Conservation (phyloP, 2,888 invertebrate species). For the Chrysomela aeneicollis region DNA sequence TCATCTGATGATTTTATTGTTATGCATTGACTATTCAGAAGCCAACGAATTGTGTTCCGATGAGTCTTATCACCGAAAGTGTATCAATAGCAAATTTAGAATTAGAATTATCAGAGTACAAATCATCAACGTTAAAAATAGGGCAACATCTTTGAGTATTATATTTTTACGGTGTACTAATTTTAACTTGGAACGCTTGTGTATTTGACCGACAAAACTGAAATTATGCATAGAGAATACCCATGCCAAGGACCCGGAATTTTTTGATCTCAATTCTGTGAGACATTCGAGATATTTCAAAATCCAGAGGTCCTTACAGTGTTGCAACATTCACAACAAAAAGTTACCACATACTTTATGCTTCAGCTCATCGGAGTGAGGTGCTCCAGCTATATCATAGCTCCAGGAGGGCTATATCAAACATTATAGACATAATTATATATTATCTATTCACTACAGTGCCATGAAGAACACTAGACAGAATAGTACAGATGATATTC, state of each 20-base stretch:
- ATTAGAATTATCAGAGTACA: slow-evolving; percentile 11
- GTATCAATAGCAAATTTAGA: slow-evolving; percentile 18
- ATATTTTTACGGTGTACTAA: slow-evolving; percentile 29
- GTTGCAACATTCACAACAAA: slow-evolving; percentile 3
- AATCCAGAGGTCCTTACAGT: slow-evolving; percentile 24
- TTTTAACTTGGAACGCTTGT: slow-evolving; percentile 30
- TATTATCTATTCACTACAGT: no score
- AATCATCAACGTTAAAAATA: slow-evolving; percentile 21
- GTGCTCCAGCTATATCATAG: no score
- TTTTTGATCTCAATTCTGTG: slow-evolving; percentile 32
- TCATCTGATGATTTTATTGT: background rate
- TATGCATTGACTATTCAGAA: background rate
- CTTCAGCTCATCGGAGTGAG: no score
- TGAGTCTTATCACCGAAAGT: slow-evolving; percentile 1
- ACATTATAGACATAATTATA: no score
- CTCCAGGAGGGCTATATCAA: no score
- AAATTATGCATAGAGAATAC: slow-evolving; percentile 32
- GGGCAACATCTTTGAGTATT: slow-evolving; percentile 23
- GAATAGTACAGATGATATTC: no score
- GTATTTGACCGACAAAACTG: slow-evolving; percentile 36
- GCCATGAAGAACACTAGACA: no score
- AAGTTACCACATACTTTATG: background rate
- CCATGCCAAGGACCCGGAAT: slow-evolving; percentile 35
- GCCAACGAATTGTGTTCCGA: slow-evolving; percentile 4
- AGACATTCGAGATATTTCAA: slow-evolving; percentile 30